phyloP scores from a whole-genome alignment of 2,888 invertebrate species.

The Vanessa cardui region DNA sequence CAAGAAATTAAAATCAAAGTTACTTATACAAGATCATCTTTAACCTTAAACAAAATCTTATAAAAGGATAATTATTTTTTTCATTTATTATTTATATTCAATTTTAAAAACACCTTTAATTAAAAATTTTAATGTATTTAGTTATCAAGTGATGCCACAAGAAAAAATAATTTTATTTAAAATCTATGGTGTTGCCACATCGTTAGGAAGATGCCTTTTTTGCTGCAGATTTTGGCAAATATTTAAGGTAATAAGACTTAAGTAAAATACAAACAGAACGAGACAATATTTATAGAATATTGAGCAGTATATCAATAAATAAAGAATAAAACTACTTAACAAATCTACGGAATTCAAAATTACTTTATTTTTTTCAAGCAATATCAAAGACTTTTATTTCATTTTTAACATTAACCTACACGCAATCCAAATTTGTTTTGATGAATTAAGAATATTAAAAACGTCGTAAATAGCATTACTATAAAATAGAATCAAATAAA shows the following conservation, averaged over 20 bases:
- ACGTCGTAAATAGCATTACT: background rate
- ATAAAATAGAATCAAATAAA: background rate
- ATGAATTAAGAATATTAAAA: background rate
- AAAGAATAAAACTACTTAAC: conserved; percentile 63
- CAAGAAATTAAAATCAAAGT: conserved; percentile 10
- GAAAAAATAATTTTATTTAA: conserved; percentile 1
- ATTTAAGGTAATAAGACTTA: background rate
- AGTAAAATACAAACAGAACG: conserved; percentile 5
- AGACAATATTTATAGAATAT: conserved; percentile 40
- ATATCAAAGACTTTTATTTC: background rate
- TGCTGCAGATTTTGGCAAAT: conserved; percentile 8
- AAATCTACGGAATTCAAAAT: conserved; percentile 37
- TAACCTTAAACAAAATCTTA: background rate
- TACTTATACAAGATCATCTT: conserved; percentile 11
- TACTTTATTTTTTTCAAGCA: conserved; percentile 20
- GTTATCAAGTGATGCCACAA: conserved; percentile 10
- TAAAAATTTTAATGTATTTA: too few relatives aligned
- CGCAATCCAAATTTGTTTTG: background rate
- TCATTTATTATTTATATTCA: background rate
- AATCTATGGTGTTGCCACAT: conserved; percentile 3
- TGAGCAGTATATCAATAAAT: conserved; percentile 67
- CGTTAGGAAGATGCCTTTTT: background rate
- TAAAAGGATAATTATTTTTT: background rate
- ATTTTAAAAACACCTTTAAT: too few relatives aligned
- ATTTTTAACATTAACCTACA: conserved; percentile 1